A percentile compares a stretch with the other conserved stretches of the same genome.
Conservation (phyloP, 2,888 invertebrate genomes). For the Lepidocyrtinus sp. region DNA sequence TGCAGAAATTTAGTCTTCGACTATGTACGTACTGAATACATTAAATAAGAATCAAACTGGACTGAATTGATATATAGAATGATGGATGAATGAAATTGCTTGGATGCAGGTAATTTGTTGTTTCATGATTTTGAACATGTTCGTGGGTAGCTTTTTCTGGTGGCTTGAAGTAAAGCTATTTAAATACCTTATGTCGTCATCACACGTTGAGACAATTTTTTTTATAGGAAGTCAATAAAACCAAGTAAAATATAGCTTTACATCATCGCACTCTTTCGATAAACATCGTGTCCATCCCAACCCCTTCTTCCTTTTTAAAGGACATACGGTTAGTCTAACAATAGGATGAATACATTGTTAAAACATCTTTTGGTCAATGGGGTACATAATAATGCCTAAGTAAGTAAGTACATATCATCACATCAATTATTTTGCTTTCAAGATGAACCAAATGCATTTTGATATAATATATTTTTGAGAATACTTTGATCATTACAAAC, state of each 20-base stretch:
- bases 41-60: no score
- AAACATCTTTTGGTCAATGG: no score
- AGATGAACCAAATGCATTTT: neutral
- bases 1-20: no score
- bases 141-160: no score
- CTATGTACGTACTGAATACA: no score
- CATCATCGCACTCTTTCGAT: neutral
- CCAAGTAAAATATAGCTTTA: neutral
- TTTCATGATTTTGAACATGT: no score
- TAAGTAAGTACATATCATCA: neutral
- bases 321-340: neutral
- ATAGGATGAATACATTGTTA: neutral
- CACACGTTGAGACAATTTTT: neutral
- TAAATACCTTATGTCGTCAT: neutral
- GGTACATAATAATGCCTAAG: no score
- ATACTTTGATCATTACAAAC: neutral
- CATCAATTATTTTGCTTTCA: no score
- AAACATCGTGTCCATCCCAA: neutral
- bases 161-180: no score
- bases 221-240: constrained; percentile 18
- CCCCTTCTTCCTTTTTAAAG: constrained; percentile 13
- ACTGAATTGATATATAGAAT: no score
- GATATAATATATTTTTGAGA: constrained; percentile 5
- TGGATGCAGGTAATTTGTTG: no score
- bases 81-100: no score